A percentile compares a stretch with the other conserved stretches of the same genome.
phyloP scores from a whole-genome alignment of 1,140 invertebrate species.

The Camponotus vicinus region DNA sequence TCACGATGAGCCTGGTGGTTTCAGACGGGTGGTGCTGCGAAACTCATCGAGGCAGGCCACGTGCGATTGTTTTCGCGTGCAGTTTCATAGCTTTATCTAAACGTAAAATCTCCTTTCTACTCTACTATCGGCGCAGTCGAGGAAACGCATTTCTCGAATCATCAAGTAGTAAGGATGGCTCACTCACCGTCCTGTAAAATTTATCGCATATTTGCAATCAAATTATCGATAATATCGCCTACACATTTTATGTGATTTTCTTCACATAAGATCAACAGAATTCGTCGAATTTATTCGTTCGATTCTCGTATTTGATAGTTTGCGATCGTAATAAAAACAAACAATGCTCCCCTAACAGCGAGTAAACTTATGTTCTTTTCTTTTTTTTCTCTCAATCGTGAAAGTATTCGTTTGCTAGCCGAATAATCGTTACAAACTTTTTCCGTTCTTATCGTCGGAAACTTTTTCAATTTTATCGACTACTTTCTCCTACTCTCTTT shows the following conservation, averaged over 20 bases:
- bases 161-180: not conserved
- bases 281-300: not conserved
- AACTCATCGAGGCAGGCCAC: not conserved
- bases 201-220: not conserved
- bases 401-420: constrained; percentile 19
- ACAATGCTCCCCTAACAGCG: not conserved
- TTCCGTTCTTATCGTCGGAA: not conserved
- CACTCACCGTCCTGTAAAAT: not conserved
- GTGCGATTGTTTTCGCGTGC: constrained; percentile 11
- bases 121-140: not conserved
- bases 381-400: constrained; percentile 30
- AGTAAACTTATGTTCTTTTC: not conserved
- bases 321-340: not conserved
- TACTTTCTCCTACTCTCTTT: constrained; percentile 36
- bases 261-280: not conserved
- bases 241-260: not conserved
- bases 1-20: not conserved
- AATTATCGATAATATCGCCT: not conserved
- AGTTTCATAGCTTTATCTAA: not conserved
- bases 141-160: not conserved
- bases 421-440: constrained; percentile 40
- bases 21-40: too few species aligned
- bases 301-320: not conserved
- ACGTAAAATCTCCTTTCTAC: not conserved
- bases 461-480: constrained; percentile 26